phyloP scores from a whole-genome alignment of 1,140 invertebrate species.

The Akabosia matsudoensis region DNA sequence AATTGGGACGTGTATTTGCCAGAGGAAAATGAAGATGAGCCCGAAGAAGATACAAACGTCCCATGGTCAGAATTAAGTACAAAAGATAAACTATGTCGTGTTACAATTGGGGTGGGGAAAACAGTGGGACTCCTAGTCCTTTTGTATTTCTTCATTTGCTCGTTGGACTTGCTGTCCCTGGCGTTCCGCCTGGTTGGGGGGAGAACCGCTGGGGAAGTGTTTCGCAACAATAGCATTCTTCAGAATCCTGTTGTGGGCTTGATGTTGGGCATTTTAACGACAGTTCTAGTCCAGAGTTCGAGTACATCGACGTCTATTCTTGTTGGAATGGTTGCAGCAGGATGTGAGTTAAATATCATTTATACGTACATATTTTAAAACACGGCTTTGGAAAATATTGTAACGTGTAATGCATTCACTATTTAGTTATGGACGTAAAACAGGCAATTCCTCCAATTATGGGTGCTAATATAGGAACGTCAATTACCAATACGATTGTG shows the following conservation, averaged over 20 bases:
- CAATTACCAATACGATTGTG: conserved; percentile 61
- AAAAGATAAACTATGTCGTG: not conserved
- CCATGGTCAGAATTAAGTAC: not conserved
- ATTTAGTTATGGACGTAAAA: conserved; percentile 55
- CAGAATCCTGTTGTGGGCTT: conserved; percentile 57
- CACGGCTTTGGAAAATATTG: too few species aligned
- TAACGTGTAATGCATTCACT: conserved; percentile 25
- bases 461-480: conserved; percentile 63
- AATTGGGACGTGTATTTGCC: not conserved
- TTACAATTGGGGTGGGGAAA: conserved; percentile 42
- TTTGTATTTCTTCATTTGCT: conserved; percentile 61
- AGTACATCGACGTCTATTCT: conserved; percentile 63
- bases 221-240: conserved; percentile 55
- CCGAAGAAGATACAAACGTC: not conserved
- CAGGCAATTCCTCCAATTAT: conserved; percentile 61
- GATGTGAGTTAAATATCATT: conserved; percentile 51
- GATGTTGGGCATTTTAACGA: conserved; percentile 62
- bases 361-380: not conserved
- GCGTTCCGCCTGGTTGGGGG: conserved; percentile 60
- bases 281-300: conserved; percentile 62
- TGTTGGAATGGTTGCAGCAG: conserved; percentile 61
- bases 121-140: conserved; percentile 50
- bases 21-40: not conserved
- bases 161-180: conserved; percentile 58
- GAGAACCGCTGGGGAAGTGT: conserved; percentile 51